phyloP scores from a whole-genome alignment of 2,113 vertebrate genomes.

The Apodemus speciosus region DNA sequence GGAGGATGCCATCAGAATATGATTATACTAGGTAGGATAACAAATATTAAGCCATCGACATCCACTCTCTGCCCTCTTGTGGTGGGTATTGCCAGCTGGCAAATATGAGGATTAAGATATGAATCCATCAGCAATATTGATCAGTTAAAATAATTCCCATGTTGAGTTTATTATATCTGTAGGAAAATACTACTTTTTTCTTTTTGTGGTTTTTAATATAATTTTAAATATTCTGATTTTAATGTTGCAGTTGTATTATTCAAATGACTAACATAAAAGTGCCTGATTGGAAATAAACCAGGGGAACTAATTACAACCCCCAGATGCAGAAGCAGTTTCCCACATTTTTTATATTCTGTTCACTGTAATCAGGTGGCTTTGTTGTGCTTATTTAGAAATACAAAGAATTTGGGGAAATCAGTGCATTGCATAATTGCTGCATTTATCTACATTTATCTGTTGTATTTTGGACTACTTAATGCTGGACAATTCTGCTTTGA shows the following conservation, averaged over 20 bases:
- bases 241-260: slow-evolving; percentile 64
- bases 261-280: slow-evolving; percentile 70
- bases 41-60: not conserved
- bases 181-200: slow-evolving; percentile 50
- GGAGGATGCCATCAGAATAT: slow-evolving; percentile 31
- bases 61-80: slow-evolving; percentile 66
- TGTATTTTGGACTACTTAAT: slow-evolving; percentile 65
- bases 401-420: slow-evolving; percentile 74
- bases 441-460: slow-evolving; percentile 75
- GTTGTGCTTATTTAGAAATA: slow-evolving; percentile 73
- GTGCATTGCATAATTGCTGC: slow-evolving; percentile 70
- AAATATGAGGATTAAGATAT: slow-evolving; percentile 30
- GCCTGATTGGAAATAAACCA: slow-evolving; percentile 74
- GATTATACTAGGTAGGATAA: slow-evolving; percentile 24
- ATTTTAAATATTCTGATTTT: slow-evolving; percentile 65
- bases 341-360: slow-evolving; percentile 60
- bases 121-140: slow-evolving; percentile 58
- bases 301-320: slow-evolving; percentile 70
- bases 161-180: not conserved
- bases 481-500: slow-evolving; percentile 66
- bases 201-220: slow-evolving; percentile 53
- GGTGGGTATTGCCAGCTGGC: slow-evolving; percentile 6
- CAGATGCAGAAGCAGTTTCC: slow-evolving; percentile 57
- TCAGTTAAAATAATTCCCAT: not conserved
- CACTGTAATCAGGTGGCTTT: slow-evolving; percentile 77